Base-by-base conservation (phyloP, 2,113 vertebrate species). In the Aphyosemion australe region DNA sequence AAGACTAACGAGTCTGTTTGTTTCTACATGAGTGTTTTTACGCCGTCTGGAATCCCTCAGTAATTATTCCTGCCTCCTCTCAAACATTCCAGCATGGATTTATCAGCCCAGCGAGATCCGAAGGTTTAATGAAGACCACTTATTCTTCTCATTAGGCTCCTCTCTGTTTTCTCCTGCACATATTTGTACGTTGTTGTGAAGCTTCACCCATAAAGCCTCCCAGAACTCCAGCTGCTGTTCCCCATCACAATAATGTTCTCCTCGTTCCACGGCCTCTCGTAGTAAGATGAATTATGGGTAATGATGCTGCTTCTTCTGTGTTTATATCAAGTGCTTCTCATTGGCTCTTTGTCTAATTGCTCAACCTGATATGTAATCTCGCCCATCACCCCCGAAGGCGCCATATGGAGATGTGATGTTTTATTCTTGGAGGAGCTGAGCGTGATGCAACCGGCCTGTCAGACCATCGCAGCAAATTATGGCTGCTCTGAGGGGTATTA, bases 301-400 rank as follows among this genome's bases (percentile, higher is more conserved):
- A n/a, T 47, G 45, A 8, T n/a, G 45, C 16, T 47, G 4, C 15
- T 46, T 5, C 43, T 46, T 16, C 14, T 16, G 43, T 45, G 43
- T 45, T 45, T 45, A 45, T 16, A 45, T 45, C 64, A 51, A 66
- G 58, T 69, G 31, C 2, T 42, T 21, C 46, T 48, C 74, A 56
- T 63, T 70, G 61, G 72, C 67, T 72, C 41, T n/a, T 10, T 32
- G 43, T 80, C 37, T 84, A 78, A 86, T 79, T 81, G 59, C 79
- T 43, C 56, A 73, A 76, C 45, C 32, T 71, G 75, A 86, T 77
- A 77, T 61, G 61, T 77, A 34, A 26, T 76, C 60, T 81, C 11
- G 37, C 58, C 12, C 64, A 64, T 74, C 41, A 7, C 46, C 43
- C 72, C 70, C 64, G 11, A 1, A 55, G 52, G 69, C 65, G 32